phyloP scores from a whole-genome alignment of 2,113 vertebrate genomes.

The Hypanus sabinus region DNA sequence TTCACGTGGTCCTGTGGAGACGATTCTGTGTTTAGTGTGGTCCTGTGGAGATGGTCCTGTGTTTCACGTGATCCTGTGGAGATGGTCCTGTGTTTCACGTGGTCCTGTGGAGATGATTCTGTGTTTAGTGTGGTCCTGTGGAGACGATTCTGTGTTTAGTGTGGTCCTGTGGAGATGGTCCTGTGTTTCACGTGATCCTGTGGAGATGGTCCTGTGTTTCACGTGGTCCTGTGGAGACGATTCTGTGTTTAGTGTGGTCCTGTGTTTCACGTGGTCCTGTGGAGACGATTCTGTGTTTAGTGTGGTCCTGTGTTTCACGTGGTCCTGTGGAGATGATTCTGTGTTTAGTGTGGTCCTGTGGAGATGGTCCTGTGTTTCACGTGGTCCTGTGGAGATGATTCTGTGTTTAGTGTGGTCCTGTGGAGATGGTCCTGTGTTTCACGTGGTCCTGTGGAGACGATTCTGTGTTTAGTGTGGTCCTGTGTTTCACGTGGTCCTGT shows the following conservation, averaged over 20 bases:
- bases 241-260: too few species aligned
- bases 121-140: neutral
- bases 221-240: neutral
- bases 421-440: neutral
- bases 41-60: neutral
- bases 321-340: neutral
- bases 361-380: too few species aligned
- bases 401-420: neutral
- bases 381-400: neutral
- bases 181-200: too few species aligned
- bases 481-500: neutral
- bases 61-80: neutral
- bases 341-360: neutral
- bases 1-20: neutral
- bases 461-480: neutral
- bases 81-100: neutral
- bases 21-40: neutral
- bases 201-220: neutral
- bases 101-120: neutral
- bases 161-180: too few species aligned
- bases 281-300: too few species aligned
- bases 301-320: neutral
- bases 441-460: neutral
- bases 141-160: neutral
- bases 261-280: too few species aligned